A percentile compares a stretch with the other conserved stretches of the same genome.
phyloP scores from a whole-genome alignment of 2,113 vertebrate genomes.

The Cisticola juncidis region DNA sequence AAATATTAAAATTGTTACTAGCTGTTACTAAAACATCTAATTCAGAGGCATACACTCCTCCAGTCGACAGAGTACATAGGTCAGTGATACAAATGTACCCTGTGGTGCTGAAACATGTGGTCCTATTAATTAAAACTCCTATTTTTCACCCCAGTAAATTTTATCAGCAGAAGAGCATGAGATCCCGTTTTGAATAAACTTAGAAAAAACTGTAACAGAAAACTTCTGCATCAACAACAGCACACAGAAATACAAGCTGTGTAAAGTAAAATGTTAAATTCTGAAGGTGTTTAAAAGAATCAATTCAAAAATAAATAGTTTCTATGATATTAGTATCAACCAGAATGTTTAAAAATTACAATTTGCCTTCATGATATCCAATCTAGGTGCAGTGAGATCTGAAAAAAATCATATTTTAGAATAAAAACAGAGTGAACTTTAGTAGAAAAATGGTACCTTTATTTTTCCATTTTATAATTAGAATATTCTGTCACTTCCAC shows the following conservation, averaged over 20 bases:
- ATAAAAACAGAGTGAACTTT: background rate
- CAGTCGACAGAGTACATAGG: background rate
- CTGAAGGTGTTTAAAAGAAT: background rate
- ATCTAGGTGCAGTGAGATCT: background rate
- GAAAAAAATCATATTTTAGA: background rate
- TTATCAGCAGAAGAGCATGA: background rate
- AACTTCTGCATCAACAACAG: background rate
- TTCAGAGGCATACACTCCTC: background rate
- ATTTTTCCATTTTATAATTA: background rate
- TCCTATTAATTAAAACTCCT: background rate
- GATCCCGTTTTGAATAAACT: background rate
- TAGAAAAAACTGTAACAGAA: background rate
- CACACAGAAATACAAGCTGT: background rate
- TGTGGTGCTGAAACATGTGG: background rate
- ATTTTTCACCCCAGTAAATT: background rate
- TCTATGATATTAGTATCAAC: background rate
- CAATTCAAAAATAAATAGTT: background rate
- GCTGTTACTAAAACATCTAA: background rate
- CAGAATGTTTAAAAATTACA: background rate
- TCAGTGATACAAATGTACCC: background rate
- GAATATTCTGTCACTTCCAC: background rate
- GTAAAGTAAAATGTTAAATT: background rate
- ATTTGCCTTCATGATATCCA: background rate
- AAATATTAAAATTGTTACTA: background rate
- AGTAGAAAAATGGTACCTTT: background rate